phyloP scores from a whole-genome alignment of 2,113 vertebrate genomes.

The Pygoscelis antarcticus region DNA sequence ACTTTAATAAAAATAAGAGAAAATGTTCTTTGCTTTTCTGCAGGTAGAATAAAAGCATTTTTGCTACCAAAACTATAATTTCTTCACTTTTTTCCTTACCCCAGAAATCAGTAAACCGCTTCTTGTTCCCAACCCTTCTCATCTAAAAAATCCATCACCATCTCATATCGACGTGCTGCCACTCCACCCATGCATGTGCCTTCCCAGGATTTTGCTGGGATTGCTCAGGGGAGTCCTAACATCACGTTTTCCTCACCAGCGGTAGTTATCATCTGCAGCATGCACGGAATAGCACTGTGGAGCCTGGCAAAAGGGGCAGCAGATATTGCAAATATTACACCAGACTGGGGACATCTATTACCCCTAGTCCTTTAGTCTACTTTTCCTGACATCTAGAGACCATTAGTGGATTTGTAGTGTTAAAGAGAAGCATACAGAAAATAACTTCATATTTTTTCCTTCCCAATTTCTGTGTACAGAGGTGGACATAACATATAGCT shows the following conservation, averaged over 20 bases:
- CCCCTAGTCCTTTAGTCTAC: not conserved
- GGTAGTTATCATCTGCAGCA: not conserved
- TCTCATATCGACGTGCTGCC: fast-evolving
- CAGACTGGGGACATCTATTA: too few species aligned
- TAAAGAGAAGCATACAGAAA: not conserved
- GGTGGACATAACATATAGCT: not conserved
- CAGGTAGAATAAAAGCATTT: not conserved
- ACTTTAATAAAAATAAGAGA: not conserved
- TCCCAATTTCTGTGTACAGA: not conserved
- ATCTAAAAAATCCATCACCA: not conserved
- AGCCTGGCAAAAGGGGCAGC: not conserved
- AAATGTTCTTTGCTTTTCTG: not conserved
- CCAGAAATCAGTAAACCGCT: not conserved
- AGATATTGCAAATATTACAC: not conserved
- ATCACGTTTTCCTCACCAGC: not conserved
- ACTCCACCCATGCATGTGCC: fast-evolving
- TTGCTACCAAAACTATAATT: not conserved
- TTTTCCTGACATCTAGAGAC: not conserved
- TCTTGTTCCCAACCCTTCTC: fast-evolving
- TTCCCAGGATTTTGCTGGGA: not conserved
- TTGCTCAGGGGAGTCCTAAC: not conserved
- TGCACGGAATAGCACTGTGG: too few species aligned
- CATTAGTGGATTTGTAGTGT: not conserved
- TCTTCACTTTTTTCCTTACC: not conserved
- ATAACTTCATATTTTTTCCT: fast-evolving